A percentile compares a stretch with the other conserved stretches of the same genome.
Conservation (phyloP, 2,888 invertebrate species). For the Seladonia tumulorum region DNA sequence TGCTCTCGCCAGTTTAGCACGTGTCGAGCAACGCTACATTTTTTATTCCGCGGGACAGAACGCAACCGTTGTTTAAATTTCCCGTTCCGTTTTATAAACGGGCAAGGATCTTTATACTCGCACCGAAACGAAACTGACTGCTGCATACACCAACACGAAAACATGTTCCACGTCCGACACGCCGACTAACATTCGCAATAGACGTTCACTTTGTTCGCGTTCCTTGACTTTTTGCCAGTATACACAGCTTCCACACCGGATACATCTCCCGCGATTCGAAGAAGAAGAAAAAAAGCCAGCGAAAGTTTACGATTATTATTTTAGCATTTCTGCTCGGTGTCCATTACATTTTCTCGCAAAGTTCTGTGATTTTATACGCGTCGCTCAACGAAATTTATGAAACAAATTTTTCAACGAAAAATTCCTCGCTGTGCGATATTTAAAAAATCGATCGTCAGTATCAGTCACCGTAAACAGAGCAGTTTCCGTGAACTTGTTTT, state of each 20-base stretch:
- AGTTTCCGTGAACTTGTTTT: background rate
- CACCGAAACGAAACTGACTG: background rate
- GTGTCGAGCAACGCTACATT: background rate
- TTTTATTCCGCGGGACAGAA: background rate
- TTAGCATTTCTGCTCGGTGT: background rate
- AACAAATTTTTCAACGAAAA: background rate
- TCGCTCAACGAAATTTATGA: background rate
- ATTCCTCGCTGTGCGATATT: background rate
- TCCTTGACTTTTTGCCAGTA: background rate
- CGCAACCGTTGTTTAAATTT: background rate
- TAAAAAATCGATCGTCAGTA: background rate
- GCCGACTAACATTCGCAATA: background rate
- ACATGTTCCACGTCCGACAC: background rate
- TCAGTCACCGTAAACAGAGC: background rate
- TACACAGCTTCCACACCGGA: background rate
- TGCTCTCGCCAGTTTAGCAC: background rate
- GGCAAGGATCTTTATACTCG: background rate
- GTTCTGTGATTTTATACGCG: too few relatives aligned
- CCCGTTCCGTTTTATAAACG: background rate
- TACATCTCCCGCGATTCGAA: background rate
- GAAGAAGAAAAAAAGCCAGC: background rate
- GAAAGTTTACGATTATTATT: background rate
- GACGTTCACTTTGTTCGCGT: slow-evolving; percentile 1
- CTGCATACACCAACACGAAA: background rate
- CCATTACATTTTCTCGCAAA: too few relatives aligned